Evolutionary conservation across 2,888 invertebrate species (phyloP).

Genomic region (Resseliella maxima): DNA sequence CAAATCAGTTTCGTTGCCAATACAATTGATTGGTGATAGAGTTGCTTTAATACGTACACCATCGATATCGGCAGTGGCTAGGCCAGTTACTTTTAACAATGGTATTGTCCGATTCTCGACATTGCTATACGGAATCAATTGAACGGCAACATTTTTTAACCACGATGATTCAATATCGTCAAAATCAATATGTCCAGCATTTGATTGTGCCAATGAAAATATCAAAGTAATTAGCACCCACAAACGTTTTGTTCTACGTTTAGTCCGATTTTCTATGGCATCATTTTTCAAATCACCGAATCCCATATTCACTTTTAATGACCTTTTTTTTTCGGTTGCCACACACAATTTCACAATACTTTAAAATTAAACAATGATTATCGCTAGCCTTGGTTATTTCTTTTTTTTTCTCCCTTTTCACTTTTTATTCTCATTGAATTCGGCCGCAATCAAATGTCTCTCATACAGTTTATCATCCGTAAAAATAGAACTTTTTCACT

Average conservation of each 20-base stretch:
- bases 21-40: background rate
- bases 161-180: background rate
- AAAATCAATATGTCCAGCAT: background rate
- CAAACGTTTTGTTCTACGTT: background rate
- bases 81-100: background rate
- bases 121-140: background rate
- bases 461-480: background rate
- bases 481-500: background rate
- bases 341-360: background rate
- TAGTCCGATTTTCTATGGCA: constrained; percentile 8
- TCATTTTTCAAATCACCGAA: background rate
- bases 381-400: background rate
- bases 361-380: background rate
- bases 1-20: constrained; percentile 19
- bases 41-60: constrained; percentile 1
- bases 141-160: background rate
- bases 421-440: background rate
- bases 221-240: background rate
- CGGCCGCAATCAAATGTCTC: background rate
- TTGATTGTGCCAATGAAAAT: background rate
- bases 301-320: constrained; percentile 11
- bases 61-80: background rate
- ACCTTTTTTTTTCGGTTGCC: background rate
- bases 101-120: background rate
- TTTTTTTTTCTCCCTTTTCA: background rate